These are phyloP conservation scores for Chaetophractus vellerosus DNA, from an alignment of 2,797 vertebrate species.

Conservation along the genomic window DNA sequence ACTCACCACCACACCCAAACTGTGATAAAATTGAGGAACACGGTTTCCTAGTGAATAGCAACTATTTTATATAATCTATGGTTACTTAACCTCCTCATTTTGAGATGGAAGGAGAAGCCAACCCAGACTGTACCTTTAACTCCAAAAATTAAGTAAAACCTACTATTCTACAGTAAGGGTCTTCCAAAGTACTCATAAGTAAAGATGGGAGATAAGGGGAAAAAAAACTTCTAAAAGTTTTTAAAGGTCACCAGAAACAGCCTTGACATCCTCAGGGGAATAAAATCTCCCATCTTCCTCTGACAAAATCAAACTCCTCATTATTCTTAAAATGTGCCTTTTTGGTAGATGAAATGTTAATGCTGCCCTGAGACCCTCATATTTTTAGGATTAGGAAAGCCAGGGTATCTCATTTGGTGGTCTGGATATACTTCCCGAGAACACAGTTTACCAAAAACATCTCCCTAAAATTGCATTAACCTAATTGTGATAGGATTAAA, in stretches of 20 bases:
- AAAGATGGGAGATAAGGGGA: neutral
- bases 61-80: neutral
- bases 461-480: neutral
- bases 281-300: constrained; percentile 15
- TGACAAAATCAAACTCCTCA: constrained; percentile 1
- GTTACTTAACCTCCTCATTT: neutral
- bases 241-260: neutral
- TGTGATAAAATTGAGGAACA: neutral
- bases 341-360: neutral
- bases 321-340: neutral
- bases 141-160: neutral
- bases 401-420: neutral
- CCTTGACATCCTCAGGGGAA: neutral
- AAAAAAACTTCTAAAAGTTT: too few relatives aligned
- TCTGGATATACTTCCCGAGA: neutral
- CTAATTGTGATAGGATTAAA: neutral
- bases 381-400: neutral
- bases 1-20: neutral
- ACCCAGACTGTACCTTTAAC: neutral
- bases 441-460: neutral
- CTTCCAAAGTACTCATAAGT: neutral
- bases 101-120: neutral
- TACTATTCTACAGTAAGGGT: neutral
- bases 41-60: neutral
- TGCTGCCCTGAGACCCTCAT: neutral